Percentiles rank a stretch among this genome's conserved stretches.
phyloP scores from a whole-genome alignment of 2,888 invertebrate species.

The Hololepta plana region DNA sequence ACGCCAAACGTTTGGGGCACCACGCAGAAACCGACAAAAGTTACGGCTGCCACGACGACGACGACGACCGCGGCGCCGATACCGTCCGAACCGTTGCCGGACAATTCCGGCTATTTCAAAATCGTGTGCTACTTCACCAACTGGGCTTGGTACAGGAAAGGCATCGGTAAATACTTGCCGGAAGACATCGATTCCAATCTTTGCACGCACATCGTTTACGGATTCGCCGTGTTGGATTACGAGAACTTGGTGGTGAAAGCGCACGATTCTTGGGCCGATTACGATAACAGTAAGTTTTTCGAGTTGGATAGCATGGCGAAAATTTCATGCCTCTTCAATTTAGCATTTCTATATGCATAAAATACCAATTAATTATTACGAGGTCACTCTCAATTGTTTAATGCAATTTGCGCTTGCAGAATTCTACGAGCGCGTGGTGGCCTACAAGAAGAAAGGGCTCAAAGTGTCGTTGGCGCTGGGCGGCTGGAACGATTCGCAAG shows the following conservation, averaged over 20 bases:
- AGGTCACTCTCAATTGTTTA: no score
- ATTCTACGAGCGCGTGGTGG: conserved; percentile 71
- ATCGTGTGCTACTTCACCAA: conserved; percentile 83
- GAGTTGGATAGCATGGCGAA: background rate
- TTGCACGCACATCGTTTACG: conserved; percentile 86
- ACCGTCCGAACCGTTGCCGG: conserved; percentile 29
- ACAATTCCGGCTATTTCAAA: conserved; percentile 49
- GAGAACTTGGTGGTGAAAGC: conserved; percentile 61
- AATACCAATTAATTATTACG: background rate
- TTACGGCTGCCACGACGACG: conserved; percentile 13
- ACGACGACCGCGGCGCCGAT: conserved; percentile 22
- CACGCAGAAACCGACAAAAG: conserved; percentile 8
- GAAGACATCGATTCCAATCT: conserved; percentile 72
- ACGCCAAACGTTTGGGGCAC: conserved; percentile 6
- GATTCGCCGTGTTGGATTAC: conserved; percentile 79
- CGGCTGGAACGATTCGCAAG: conserved; percentile 90
- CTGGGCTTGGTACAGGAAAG: conserved; percentile 84
- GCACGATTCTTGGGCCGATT: conserved; percentile 82
- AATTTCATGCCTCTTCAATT: background rate
- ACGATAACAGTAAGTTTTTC: conserved; percentile 56
- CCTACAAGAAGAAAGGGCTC: conserved; percentile 56
- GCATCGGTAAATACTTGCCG: conserved; percentile 64
- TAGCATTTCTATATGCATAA: conserved; percentile 3
- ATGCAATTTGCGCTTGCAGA: conserved; percentile 28
- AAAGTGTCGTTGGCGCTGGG: conserved; percentile 80